Percentiles rank a stretch among this genome's conserved stretches.
phyloP scores from a whole-genome alignment of 2,888 invertebrate genomes.

The Augiades crinisus region DNA sequence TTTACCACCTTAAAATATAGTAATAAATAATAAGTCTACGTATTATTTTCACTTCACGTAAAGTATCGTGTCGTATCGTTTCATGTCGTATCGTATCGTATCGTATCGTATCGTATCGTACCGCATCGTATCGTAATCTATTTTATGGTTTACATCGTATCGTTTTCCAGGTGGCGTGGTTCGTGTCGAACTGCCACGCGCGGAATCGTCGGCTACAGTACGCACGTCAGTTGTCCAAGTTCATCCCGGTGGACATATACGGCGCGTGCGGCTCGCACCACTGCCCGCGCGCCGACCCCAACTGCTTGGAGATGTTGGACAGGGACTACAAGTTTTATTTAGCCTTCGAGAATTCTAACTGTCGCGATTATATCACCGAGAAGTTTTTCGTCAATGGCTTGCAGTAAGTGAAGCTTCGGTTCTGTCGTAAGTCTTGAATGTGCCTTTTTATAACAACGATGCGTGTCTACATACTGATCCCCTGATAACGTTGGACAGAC shows the following conservation, averaged over 20 bases:
- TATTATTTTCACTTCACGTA: too few species aligned
- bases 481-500: too few species aligned
- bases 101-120: too few species aligned
- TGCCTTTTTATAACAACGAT: too few species aligned
- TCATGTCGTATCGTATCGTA: too few species aligned
- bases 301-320: conserved; percentile 94
- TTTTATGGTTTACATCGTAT: too few species aligned
- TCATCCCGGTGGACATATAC: conserved; percentile 95
- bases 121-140: too few species aligned
- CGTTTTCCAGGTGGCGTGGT: conserved; percentile 92
- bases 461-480: too few species aligned
- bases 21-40: too few species aligned
- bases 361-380: conserved; percentile 97
- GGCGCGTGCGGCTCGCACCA: conserved; percentile 93
- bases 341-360: conserved; percentile 98
- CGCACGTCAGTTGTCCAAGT: conserved; percentile 91
- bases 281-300: conserved; percentile 91
- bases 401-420: conserved; percentile 86
- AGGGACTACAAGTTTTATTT: conserved; percentile 98
- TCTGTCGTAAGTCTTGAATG: too few species aligned
- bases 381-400: conserved; percentile 98
- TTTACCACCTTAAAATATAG: too few species aligned
- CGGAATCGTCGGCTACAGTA: conserved; percentile 94
- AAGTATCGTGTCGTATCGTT: too few species aligned
- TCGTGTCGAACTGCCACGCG: conserved; percentile 98